Evolutionary conservation across 1,140 invertebrate genomes (phyloP), one percentile per base, ranked within the genome.

Genomic region (Drosophila arizonae): DNA sequence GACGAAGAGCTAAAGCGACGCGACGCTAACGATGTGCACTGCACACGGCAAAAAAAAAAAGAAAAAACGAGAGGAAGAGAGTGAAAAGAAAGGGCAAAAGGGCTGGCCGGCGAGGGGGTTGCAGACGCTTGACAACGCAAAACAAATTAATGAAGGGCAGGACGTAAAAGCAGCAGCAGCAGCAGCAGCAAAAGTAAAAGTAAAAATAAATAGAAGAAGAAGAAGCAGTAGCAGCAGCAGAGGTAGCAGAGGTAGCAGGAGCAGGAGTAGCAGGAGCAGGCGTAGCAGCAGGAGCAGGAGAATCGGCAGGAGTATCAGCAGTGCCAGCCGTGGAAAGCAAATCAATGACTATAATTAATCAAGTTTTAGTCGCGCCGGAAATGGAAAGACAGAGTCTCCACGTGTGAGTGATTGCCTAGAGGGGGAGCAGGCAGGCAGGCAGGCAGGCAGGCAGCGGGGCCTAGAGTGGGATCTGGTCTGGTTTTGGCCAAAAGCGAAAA

Each of bases 321-420:
- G 21, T 10, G 61, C 64, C 78, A 86, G 84, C 79, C 81, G 82
- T 85, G 81, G 81, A 85, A 85, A 87, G 82, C 82, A 87, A 82
- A 87, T 88, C 82, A 87, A 87, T 87, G 76, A 85, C 82, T 69
- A 87, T 87, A 87, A 88, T 87, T 87, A 87, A 87, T 87, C 82
- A 87, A 87, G 82, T 88, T 87, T 88, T 82, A 82, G 79, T 74
- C 76, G 58, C 43, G 6, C 6, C n/a, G 43, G 43, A 8, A 17
- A n/a, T n/a, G 43, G 43, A 15, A 9, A 17, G 43, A 46, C 43
- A 15, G n/a, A 17, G 15, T 39, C 51, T 48, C 60, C 79, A 81
- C 76, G 79, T 85, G 78, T 85, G 82, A 86, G 71, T 87, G 82
- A 86, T 87, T 70, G 81, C 77, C 26, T 4, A 17, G 15, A 50